A percentile compares a stretch with the other conserved stretches of the same genome.
These are phyloP conservation scores for Drosophila tripunctata DNA, from an alignment of 2,888 invertebrate species.

Conservation along the genomic window DNA sequence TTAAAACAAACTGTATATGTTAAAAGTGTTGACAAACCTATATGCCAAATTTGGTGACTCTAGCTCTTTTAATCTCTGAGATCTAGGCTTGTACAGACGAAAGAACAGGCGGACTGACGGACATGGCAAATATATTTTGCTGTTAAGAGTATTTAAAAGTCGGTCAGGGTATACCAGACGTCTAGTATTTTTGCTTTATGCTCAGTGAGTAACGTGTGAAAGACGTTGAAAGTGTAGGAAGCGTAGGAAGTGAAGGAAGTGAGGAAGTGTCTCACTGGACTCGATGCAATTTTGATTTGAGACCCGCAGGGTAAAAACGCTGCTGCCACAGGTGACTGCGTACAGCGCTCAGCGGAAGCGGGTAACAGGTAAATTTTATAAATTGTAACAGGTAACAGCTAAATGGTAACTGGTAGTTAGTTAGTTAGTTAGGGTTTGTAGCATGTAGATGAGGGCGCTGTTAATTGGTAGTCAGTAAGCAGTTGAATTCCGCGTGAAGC, in stretches of 20 bases:
- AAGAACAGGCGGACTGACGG: too few relatives aligned
- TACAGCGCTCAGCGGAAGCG: constrained; percentile 43
- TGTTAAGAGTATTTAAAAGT: neutral
- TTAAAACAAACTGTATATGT: too few relatives aligned
- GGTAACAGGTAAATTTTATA: constrained; percentile 30
- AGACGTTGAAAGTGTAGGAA: constrained; percentile 12
- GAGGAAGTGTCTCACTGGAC: constrained; percentile 61
- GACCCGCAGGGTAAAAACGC: constrained; percentile 50
- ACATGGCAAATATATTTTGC: too few relatives aligned
- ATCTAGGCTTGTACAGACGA: too few relatives aligned
- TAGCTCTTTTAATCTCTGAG: too few relatives aligned
- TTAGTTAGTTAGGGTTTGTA: constrained; percentile 8
- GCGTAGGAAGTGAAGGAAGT: neutral
- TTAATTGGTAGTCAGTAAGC: constrained; percentile 37
- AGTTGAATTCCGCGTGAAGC: constrained; percentile 15
- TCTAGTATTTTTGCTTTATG: constrained; percentile 54
- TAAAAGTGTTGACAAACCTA: too few relatives aligned
- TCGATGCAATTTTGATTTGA: constrained; percentile 70
- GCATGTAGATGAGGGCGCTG: constrained; percentile 31
- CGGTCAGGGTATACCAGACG: constrained; percentile 19
- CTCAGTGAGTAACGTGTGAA: constrained; percentile 75
- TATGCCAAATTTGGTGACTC: too few relatives aligned
- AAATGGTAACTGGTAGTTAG: constrained; percentile 30
- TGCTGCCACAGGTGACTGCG: constrained; percentile 71
- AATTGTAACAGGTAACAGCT: constrained; percentile 36